A percentile compares a stretch with the other conserved stretches of the same genome.
Conservation (phyloP, 2,888 invertebrate genomes). For the Nowickia ferox region DNA sequence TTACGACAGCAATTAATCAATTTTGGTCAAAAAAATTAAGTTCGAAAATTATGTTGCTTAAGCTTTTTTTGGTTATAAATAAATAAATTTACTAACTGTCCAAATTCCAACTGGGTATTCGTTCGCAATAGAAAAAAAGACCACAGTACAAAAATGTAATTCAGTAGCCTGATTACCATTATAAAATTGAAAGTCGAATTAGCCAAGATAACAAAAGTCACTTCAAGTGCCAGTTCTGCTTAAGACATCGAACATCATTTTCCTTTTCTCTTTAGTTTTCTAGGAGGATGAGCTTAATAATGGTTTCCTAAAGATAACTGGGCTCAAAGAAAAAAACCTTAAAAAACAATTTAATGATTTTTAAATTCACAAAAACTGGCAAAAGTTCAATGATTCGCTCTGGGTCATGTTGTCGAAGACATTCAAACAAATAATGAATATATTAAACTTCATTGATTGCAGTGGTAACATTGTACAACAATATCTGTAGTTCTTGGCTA, state of each 20-base stretch:
- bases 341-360: slow-evolving; percentile 8
- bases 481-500: slow-evolving; percentile 14
- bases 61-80: too few species aligned
- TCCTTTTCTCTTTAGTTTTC: slow-evolving; percentile 44
- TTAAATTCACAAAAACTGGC: not conserved
- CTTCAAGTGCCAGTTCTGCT: slow-evolving; percentile 19
- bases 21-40: not conserved
- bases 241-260: slow-evolving; percentile 56
- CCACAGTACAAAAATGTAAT: not conserved
- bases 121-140: not conserved
- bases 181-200: slow-evolving; percentile 53
- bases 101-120: slow-evolving; percentile 17
- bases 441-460: slow-evolving; percentile 34
- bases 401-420: slow-evolving; percentile 45
- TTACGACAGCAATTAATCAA: too few species aligned
- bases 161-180: slow-evolving; percentile 22
- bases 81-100: not conserved
- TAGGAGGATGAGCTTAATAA: slow-evolving; percentile 34
- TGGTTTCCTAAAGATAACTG: slow-evolving; percentile 19
- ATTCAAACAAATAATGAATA: slow-evolving; percentile 32
- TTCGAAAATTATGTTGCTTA: not conserved
- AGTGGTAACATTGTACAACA: slow-evolving; percentile 28
- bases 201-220: slow-evolving; percentile 27
- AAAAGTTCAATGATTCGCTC: slow-evolving; percentile 65
- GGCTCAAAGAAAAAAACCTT: slow-evolving; percentile 3